phyloP scores from a whole-genome alignment of 35 echinoderm and acorn worm genomes.

The Holothuria glaberrima region DNA sequence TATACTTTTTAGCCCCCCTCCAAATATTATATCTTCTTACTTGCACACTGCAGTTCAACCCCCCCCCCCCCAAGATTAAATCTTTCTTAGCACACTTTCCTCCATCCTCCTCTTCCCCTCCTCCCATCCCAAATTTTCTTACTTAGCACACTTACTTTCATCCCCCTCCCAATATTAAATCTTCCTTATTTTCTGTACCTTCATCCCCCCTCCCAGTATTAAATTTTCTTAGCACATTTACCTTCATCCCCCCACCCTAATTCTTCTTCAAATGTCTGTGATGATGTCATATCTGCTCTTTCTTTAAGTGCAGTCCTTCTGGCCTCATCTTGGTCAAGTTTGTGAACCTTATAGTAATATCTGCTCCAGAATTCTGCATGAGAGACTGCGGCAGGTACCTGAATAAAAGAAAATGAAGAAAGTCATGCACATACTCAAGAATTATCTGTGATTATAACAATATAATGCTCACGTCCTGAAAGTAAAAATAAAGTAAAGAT shows the following conservation, averaged over 20 bases:
- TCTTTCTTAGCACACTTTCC: too few relatives aligned
- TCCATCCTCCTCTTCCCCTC: too few relatives aligned
- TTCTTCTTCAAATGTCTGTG: constrained; percentile 87
- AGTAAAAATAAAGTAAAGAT: too few relatives aligned
- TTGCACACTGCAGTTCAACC: too few relatives aligned
- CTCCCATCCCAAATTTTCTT: neutral
- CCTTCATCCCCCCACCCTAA: constrained; percentile 98
- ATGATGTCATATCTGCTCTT: constrained; percentile 94
- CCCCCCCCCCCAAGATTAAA: too few relatives aligned
- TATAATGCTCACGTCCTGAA: too few relatives aligned
- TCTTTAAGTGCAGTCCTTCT: constrained; percentile 86
- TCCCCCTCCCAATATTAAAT: too few relatives aligned
- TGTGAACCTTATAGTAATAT: constrained; percentile 93
- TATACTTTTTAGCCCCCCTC: too few relatives aligned
- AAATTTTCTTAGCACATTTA: constrained; percentile 12
- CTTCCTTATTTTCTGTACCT: neutral
- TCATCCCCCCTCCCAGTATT: too few relatives aligned
- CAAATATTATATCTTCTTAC: too few relatives aligned
- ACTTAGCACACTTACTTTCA: too few relatives aligned
- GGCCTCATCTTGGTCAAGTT: constrained; percentile 88
- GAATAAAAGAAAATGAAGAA: neutral
- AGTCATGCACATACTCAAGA: neutral
- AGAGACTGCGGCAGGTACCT: constrained; percentile 94
- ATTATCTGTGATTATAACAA: neutral
- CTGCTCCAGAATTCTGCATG: constrained; percentile 96